These are phyloP conservation scores for Oncorhynchus masou DNA, from an alignment of 2,113 vertebrate species.

Conservation along the genomic window DNA sequence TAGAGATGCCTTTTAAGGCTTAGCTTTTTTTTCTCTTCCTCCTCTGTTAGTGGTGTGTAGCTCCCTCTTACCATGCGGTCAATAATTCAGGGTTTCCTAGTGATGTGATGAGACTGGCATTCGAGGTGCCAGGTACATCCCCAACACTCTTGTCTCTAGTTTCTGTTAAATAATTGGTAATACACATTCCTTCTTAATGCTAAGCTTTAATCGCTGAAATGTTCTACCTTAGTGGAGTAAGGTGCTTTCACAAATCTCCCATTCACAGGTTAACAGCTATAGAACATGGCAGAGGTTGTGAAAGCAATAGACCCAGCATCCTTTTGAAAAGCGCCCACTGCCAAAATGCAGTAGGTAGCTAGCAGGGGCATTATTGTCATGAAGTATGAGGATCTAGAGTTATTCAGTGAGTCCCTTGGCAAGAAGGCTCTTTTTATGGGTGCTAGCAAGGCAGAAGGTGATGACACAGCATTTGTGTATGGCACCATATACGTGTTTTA, in stretches of 20 bases:
- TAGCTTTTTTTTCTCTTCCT: background rate
- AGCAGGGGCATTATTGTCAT: background rate
- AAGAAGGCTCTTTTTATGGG: no score
- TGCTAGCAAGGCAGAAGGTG: slow-evolving; percentile 16
- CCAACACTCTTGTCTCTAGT: background rate
- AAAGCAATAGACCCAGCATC: background rate
- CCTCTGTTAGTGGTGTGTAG: background rate
- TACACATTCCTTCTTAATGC: background rate
- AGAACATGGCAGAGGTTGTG: background rate
- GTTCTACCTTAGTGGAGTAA: background rate
- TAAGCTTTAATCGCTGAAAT: no score
- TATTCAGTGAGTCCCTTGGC: background rate
- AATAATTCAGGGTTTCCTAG: background rate
- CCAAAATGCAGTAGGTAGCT: background rate
- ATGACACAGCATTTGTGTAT: slow-evolving; percentile 49
- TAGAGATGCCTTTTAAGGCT: slow-evolving; percentile 19
- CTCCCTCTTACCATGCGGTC: background rate
- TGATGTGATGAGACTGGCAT: background rate
- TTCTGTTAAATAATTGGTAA: slow-evolving; percentile 3
- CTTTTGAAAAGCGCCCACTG: background rate
- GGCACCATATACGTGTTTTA: slow-evolving; percentile 28
- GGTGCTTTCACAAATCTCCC: background rate
- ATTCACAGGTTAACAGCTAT: background rate
- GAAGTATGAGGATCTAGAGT: background rate
- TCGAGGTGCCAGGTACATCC: background rate